phyloP scores from a whole-genome alignment of 1,140 invertebrate species.

The Physella acuta region DNA sequence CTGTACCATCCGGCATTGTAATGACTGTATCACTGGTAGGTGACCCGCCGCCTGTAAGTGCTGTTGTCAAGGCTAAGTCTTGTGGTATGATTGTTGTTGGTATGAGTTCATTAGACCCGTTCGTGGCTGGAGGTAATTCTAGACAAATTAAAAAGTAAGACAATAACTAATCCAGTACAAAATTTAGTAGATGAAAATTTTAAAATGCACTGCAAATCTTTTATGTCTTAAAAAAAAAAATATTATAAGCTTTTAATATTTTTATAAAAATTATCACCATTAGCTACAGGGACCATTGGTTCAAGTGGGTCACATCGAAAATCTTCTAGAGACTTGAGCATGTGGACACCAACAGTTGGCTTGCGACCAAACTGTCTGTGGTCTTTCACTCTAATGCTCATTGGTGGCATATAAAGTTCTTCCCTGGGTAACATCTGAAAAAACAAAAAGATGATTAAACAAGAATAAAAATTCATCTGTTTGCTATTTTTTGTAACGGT shows the following conservation, averaged over 20 bases:
- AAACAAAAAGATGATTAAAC: too few relatives aligned
- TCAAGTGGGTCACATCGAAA: slow-evolving; percentile 52
- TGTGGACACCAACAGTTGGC: slow-evolving; percentile 61
- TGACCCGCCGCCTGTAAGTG: too few relatives aligned
- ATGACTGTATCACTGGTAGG: too few relatives aligned
- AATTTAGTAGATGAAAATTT: too few relatives aligned
- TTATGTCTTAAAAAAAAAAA: too few relatives aligned
- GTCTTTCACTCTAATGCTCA: slow-evolving; percentile 62
- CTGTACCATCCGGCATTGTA: too few relatives aligned
- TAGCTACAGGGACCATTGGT: too few relatives aligned
- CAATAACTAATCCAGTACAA: not conserved
- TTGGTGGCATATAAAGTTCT: slow-evolving; percentile 63
- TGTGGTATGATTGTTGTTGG: too few relatives aligned
- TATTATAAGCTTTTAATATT: too few relatives aligned
- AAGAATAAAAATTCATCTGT: not conserved
- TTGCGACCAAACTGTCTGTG: slow-evolving; percentile 63
- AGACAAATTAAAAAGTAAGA: not conserved
- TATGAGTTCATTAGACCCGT: slow-evolving; percentile 1
- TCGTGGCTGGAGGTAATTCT: not conserved
- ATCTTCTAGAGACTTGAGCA: slow-evolving; percentile 58
- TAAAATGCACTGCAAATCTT: too few relatives aligned
- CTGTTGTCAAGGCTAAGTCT: too few relatives aligned
- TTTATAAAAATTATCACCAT: too few relatives aligned
- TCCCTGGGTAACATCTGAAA: slow-evolving; percentile 64
- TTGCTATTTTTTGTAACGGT: not conserved